A percentile compares a stretch with the other conserved stretches of the same genome.
These are phyloP conservation scores for Diplogasteroides magnus DNA, from an alignment of 1,140 invertebrate genomes.

Conservation along the genomic window DNA sequence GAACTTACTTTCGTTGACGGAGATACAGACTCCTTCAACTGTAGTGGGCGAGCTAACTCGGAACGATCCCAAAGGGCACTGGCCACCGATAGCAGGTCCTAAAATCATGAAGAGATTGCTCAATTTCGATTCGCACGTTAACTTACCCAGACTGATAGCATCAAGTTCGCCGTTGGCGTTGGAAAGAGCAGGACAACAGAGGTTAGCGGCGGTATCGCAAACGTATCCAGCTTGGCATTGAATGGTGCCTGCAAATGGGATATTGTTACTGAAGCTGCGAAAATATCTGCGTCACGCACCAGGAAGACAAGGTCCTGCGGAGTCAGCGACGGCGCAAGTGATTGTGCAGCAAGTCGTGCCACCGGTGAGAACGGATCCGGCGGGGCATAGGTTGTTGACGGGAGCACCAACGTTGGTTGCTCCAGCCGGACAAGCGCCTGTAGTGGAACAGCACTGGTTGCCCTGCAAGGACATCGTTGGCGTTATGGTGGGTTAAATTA, in stretches of 20 bases:
- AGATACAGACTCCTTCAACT: conserved; percentile 23
- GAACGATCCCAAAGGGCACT: conserved; percentile 33
- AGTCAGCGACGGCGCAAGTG: conserved; percentile 19
- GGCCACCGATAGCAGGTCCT: conserved; percentile 32
- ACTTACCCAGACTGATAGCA: neutral
- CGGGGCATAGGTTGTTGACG: conserved; percentile 12
- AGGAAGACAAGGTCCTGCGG: conserved; percentile 39
- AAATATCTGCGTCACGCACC: no score
- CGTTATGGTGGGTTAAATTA: no score
- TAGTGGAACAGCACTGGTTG: conserved; percentile 24
- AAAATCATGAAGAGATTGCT: conserved; percentile 9
- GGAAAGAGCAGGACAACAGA: conserved; percentile 39
- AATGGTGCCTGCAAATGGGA: conserved; percentile 5
- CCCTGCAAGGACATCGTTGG: no score
- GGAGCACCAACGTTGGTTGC: conserved; percentile 18
- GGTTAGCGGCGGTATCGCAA: conserved; percentile 42
- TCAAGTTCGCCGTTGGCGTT: neutral
- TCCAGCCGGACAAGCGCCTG: conserved; percentile 13
- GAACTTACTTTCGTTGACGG: conserved; percentile 18
- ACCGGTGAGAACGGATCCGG: conserved; percentile 11
- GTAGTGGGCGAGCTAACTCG: conserved; percentile 7
- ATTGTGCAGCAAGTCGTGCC: neutral
- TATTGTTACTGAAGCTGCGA: no score
- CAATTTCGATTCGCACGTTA: neutral
- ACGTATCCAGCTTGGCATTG: conserved; percentile 36